Evolutionary conservation across 2,113 vertebrate species (phyloP).

Genomic region (Antechinus stuartii): DNA sequence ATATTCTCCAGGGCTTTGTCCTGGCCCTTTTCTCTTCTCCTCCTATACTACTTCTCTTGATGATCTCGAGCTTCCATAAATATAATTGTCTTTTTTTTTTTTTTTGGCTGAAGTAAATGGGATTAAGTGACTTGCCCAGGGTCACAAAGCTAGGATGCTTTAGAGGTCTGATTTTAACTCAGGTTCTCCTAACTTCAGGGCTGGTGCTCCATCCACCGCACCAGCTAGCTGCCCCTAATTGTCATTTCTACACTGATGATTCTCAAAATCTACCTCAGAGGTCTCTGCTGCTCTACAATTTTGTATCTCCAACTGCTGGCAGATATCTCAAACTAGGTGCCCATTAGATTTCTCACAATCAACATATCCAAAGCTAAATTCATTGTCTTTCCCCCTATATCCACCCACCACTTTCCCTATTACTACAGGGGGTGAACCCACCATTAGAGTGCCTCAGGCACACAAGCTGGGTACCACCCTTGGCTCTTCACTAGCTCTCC

Average conservation of each 20-base stretch:
- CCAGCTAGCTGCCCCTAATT: not conserved
- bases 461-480: not conserved
- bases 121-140: no score
- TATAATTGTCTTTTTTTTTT: no score
- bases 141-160: no score
- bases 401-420: not conserved
- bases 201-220: no score
- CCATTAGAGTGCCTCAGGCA: not conserved
- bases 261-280: not conserved
- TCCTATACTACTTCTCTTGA: not conserved
- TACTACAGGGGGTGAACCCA: not conserved
- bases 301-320: not conserved
- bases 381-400: not conserved
- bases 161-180: no score
- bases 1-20: not conserved
- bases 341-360: not conserved
- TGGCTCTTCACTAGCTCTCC: not conserved
- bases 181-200: no score
- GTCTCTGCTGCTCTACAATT: not conserved
- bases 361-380: not conserved
- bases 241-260: not conserved
- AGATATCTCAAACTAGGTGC: not conserved
- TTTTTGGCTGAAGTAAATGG: no score
- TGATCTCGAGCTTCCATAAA: not conserved
- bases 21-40: not conserved